A percentile compares a stretch with the other conserved stretches of the same genome.
Conservation (phyloP, 2,888 invertebrate genomes). For the Elmis aenea region DNA sequence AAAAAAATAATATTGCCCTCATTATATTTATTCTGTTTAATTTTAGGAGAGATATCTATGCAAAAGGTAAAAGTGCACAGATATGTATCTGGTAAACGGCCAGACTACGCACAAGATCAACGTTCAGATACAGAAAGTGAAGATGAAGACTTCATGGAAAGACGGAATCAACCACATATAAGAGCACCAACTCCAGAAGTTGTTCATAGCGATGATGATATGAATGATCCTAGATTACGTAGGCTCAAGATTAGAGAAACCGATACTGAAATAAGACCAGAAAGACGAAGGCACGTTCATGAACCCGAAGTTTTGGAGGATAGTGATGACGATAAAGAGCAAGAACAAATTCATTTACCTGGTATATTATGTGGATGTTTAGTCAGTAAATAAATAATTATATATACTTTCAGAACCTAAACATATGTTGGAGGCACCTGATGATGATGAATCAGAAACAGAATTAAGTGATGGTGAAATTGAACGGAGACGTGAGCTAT, state of each 20-base stretch:
- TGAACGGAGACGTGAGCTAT: conserved; percentile 68
- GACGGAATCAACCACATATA: conserved; percentile 44
- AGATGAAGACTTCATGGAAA: conserved; percentile 78
- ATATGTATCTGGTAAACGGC: conserved; percentile 96
- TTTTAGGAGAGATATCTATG: conserved; percentile 92
- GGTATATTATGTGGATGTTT: conserved; percentile 23
- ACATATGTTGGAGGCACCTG: conserved; percentile 45
- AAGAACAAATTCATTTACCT: conserved; percentile 43
- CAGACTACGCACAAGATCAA: conserved; percentile 86
- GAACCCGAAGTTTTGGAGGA: conserved; percentile 64
- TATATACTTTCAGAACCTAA: conserved; percentile 36
- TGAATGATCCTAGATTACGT: conserved; percentile 79
- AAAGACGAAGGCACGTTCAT: conserved; percentile 60
- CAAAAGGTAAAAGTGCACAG: conserved; percentile 98
- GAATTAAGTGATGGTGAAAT: conserved; percentile 82
- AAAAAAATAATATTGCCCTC: conserved; percentile 1
- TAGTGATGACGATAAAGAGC: conserved; percentile 54
- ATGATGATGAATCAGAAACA: conserved; percentile 68
- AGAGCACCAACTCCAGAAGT: conserved; percentile 32
- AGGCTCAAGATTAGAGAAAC: conserved; percentile 57
- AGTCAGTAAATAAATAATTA: neutral
- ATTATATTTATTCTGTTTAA: conserved; percentile 6
- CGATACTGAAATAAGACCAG: conserved; percentile 50
- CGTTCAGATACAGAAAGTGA: conserved; percentile 87
- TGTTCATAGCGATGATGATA: conserved; percentile 45